Evolutionary conservation across 2,888 invertebrate genomes (phyloP).

Genomic region (Hirudinaria manillensis): DNA sequence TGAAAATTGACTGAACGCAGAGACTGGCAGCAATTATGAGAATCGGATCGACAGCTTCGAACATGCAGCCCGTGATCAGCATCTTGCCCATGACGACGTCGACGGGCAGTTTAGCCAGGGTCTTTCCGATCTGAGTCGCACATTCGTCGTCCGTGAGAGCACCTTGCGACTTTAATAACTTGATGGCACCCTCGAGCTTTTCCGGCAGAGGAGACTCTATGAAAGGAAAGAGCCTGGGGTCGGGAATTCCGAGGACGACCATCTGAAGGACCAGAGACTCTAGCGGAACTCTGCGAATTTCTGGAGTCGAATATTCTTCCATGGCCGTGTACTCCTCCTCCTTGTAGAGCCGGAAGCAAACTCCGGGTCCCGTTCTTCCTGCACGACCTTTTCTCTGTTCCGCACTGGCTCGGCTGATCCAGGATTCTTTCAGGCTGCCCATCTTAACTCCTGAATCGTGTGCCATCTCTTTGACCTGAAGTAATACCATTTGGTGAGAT

Average conservation of each 20-base stretch:
- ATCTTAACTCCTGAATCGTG: conserved; percentile 84
- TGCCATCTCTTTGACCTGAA: conserved; percentile 77
- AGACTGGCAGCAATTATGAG: conserved; percentile 82
- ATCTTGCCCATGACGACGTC: conserved; percentile 93
- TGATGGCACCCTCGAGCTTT: conserved; percentile 78
- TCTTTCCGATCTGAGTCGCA: conserved; percentile 72
- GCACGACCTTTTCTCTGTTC: conserved; percentile 93
- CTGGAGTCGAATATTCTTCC: conserved; percentile 72
- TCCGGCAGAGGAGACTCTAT: conserved; percentile 81
- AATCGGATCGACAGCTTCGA: conserved; percentile 73
- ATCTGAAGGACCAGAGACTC: conserved; percentile 80
- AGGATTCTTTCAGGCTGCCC: conserved; percentile 69
- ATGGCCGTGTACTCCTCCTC: conserved; percentile 55
- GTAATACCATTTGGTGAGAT: too few relatives aligned
- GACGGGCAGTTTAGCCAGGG: conserved; percentile 81
- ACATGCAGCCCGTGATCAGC: conserved; percentile 81
- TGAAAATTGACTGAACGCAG: conserved; percentile 87
- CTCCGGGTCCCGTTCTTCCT: conserved; percentile 73
- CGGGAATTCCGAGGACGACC: conserved; percentile 85
- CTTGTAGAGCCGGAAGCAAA: conserved; percentile 70
- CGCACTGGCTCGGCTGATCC: conserved; percentile 80
- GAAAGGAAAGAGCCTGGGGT: conserved; percentile 84
- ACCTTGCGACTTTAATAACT: conserved; percentile 58
- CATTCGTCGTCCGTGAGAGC: conserved; percentile 69
- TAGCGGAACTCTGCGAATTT: conserved; percentile 85